These are phyloP conservation scores for Leptopterna dolabrata DNA, from an alignment of 2,888 invertebrate genomes.

Conservation along the genomic window DNA sequence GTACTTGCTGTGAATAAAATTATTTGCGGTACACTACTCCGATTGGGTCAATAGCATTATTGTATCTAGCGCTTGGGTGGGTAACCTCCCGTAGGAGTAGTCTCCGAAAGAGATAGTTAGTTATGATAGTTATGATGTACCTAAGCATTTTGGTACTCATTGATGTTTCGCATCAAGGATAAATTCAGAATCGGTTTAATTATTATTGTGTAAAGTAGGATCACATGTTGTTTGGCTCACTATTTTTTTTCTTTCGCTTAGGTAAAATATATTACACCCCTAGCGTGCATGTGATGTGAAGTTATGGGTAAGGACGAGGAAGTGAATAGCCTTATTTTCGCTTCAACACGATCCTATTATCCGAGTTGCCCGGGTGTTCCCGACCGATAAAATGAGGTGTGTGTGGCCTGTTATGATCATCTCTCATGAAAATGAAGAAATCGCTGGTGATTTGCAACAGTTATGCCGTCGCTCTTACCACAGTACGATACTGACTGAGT, in stretches of 20 bases:
- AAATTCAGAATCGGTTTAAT: background rate
- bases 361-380: background rate
- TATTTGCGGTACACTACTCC: background rate
- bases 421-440: slow-evolving; percentile 7
- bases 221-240: background rate
- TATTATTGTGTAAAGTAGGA: background rate
- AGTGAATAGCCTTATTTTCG: slow-evolving; percentile 7
- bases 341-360: slow-evolving; percentile 4
- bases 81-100: background rate
- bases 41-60: background rate
- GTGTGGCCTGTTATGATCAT: background rate
- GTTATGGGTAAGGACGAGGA: background rate
- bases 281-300: background rate
- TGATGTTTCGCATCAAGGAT: too few species aligned
- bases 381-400: background rate
- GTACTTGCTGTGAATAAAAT: background rate
- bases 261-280: background rate
- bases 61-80: background rate
- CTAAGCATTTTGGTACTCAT: too few species aligned
- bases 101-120: too few species aligned
- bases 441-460: background rate
- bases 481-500: too few species aligned
- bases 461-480: background rate
- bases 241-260: background rate
- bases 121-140: too few species aligned